Evolutionary conservation across 2,888 invertebrate genomes (phyloP).

Genomic region (Carcina quercana): DNA sequence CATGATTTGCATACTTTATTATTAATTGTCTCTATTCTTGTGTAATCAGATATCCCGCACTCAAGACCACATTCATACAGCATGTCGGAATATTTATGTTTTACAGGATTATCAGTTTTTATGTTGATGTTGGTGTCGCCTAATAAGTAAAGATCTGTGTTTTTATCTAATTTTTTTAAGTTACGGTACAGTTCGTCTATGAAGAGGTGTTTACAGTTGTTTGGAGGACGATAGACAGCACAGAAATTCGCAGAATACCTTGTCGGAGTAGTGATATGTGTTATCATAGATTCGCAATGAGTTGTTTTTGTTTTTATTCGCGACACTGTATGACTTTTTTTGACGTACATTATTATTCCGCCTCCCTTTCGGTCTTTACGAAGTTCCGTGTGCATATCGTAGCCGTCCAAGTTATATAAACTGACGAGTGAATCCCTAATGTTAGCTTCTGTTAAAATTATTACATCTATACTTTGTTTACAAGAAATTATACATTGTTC

Average conservation of each 20-base stretch:
- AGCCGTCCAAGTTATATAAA: conserved; percentile 6
- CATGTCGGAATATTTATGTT: conserved; percentile 11
- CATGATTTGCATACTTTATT: conserved; percentile 9
- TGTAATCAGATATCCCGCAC: conserved; percentile 13
- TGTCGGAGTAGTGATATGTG: conserved; percentile 8
- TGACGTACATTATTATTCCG: conserved; percentile 9
- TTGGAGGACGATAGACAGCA: conserved; percentile 12
- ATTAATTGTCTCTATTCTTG: conserved; percentile 8
- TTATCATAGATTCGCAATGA: conserved; percentile 13
- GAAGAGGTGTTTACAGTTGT: conserved; percentile 12
- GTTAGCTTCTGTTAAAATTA: conserved; percentile 9
- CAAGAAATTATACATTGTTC: neutral
- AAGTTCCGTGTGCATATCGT: conserved; percentile 9
- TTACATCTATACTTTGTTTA: neutral
- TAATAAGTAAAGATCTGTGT: conserved; percentile 4
- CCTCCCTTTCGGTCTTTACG: conserved; percentile 10
- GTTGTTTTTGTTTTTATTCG: conserved; percentile 1
- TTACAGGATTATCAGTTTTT: conserved; percentile 8
- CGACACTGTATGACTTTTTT: conserved; percentile 6
- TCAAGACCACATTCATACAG: conserved; percentile 10
- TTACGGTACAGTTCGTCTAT: conserved; percentile 7
- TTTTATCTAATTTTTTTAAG: neutral
- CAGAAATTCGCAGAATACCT: conserved; percentile 8
- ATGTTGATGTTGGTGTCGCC: conserved; percentile 14
- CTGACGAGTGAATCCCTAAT: conserved; percentile 4